These are phyloP conservation scores for Manduca sexta DNA, from an alignment of 1,140 invertebrate species.

Conservation along the genomic window DNA sequence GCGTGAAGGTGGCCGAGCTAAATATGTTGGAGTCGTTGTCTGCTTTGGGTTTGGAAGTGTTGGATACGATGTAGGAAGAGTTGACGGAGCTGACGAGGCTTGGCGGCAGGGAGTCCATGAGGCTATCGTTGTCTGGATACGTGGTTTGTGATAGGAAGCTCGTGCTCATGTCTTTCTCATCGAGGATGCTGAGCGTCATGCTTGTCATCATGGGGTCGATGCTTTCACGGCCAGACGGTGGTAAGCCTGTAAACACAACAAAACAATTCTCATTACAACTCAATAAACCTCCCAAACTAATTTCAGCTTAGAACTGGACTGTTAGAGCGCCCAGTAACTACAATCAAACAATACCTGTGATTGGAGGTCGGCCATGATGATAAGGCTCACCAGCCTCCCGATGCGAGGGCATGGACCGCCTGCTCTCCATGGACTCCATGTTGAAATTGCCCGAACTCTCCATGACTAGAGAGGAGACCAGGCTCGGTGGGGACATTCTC, in stretches of 20 bases:
- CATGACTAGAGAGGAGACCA: conserved; percentile 67
- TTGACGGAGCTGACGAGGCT: conserved; percentile 65
- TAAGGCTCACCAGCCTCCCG: conserved; percentile 45
- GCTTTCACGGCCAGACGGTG: conserved; percentile 49
- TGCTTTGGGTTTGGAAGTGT: conserved; percentile 37
- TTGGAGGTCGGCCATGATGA: not conserved
- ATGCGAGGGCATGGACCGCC: conserved; percentile 40
- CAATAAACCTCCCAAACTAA: too few relatives aligned
- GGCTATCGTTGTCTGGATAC: conserved; percentile 63
- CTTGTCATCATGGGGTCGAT: conserved; percentile 66
- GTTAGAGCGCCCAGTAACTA: too few relatives aligned
- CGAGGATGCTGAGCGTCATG: conserved; percentile 69
- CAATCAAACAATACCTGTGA: too few relatives aligned
- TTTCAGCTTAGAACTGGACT: too few relatives aligned
- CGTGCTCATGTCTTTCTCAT: conserved; percentile 72
- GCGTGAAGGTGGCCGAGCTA: conserved; percentile 67
- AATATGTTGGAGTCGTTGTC: conserved; percentile 64
- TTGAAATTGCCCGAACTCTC: conserved; percentile 68
- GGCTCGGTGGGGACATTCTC: conserved; percentile 67
- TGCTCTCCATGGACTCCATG: conserved; percentile 51
- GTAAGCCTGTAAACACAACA: conserved; percentile 29
- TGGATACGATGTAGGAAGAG: conserved; percentile 59
- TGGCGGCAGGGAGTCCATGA: conserved; percentile 63
- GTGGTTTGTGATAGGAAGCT: conserved; percentile 71
- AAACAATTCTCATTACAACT: too few relatives aligned